Base-by-base conservation (phyloP, 2,888 invertebrate genomes). In the Lithodes maja region DNA sequence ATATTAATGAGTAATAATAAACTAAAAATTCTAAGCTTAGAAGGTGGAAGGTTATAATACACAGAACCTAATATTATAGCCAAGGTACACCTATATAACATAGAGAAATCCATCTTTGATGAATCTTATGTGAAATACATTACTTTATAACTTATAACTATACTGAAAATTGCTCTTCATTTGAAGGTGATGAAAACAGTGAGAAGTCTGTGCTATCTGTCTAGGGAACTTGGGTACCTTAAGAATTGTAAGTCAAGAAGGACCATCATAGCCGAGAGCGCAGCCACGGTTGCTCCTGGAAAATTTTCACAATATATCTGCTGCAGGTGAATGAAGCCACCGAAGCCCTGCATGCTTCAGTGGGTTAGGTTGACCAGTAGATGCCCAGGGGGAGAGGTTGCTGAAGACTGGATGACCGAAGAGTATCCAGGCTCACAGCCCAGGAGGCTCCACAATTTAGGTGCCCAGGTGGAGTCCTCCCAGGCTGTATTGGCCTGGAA, bases 161-260 rank as follows among this genome's bases (percentile, higher is more conserved):
- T 7, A 61, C 5, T 61, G 61, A 12, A 61, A 68, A 68, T 68
- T 68, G 68, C 15, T 68, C 68, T 12, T 68, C 9, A 7, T 3
- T 55, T 61, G 5, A 61, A 61, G 5, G 12, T 61, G 61, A 61
- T 61, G 61, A 61, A 61, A 7, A 61, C 61, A 7, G 61, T 61
- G 12, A 61, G 12, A 61, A 61, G 61, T 61, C 61, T 61, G 61
- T 12, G 12, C 5, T 61, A 61, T 61, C 71, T 83, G 87, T 55
- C 68, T 83, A 69, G 85, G 74, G 84, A 74, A 89, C 88, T 75
- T 85, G 71, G 85, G 88, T 89, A 89, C 88, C 88, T 89, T 89
- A 77, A 61, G 55, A 49, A 61, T 80, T 54, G 52, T 71, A 80
- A 80, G 83, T 79, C 83, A 78, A 71, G 55, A 79, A 78, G 78